Base-by-base conservation (phyloP, 37 sponge, comb jelly and placozoan species). In the Axinella damicornis region DNA sequence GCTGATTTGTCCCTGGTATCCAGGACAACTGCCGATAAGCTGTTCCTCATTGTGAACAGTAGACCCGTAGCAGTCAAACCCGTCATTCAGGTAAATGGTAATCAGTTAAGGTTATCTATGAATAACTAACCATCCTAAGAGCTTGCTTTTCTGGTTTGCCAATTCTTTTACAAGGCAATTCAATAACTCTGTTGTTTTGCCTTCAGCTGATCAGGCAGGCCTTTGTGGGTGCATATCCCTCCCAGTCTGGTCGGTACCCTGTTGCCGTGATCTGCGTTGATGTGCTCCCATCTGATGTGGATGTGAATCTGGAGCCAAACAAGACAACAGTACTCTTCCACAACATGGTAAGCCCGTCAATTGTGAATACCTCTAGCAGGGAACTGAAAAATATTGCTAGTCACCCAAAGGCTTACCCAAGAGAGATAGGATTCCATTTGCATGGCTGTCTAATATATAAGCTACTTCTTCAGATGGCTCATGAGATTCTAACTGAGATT, bases 281-380 rank as follows among this genome's bases (percentile, higher is more conserved):
- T 57, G 68, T 92, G 1, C 74, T 73, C 69, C 74, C 88, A 25
- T 16, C 21, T 18, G 79, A 73, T 17, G 36, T 92, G 6, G 92
- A 92, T 61, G 92, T 92, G 36, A 92, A 92, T 61, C 60, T 92
- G 35, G 92, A 92, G 30, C 84, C 92, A 19, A 83, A 79, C 75
- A 92, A 92, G 71, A 65, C 88, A 25, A 18, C 59, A 20, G 79
- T 92, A 13, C 65, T 84, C 27, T 71, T 92, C 19, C 74, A 85
- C 30, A 63, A 90, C 57, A 27, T 79, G 37, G 91, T 90, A 31
- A 75, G 85, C n/a, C 20, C 2, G 31, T 5, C 5, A 68, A n/a
- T n/a, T n/a, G n/a, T n/a, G n/a, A n/a, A n/a, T n/a, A 25, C 66
- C 22, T n/a, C n/a, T n/a, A n/a, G n/a, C n/a, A n/a, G n/a, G n/a